Conservation (phyloP, 2,888 invertebrate species). For the Machimus atricapillus region DNA sequence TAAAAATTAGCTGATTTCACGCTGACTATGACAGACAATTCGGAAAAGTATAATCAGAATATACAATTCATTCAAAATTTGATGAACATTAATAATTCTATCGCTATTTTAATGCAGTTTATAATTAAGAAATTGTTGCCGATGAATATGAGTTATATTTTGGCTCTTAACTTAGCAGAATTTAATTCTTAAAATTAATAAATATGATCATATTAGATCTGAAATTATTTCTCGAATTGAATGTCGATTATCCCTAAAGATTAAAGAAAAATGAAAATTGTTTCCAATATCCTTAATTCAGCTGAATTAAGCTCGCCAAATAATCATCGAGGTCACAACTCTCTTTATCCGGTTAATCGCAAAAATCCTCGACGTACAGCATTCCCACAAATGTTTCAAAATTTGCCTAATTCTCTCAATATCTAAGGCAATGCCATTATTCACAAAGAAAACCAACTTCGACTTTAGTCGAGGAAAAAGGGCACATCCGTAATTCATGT, state of each 20-base stretch:
- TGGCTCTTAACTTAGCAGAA: too few species aligned
- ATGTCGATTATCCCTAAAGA: background rate
- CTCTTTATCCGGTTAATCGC: background rate
- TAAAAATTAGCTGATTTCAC: too few species aligned
- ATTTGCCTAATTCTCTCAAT: background rate
- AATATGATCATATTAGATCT: too few species aligned
- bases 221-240: background rate
- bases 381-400: background rate
- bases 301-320: background rate
- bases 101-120: too few species aligned
- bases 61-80: too few species aligned
- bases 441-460: background rate
- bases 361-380: background rate
- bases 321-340: background rate
- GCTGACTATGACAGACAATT: too few species aligned
- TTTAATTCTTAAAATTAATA: too few species aligned
- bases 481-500: background rate
- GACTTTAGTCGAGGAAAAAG: background rate
- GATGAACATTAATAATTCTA: too few species aligned
- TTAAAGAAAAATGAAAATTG: background rate
- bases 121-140: too few species aligned
- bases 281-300: background rate
- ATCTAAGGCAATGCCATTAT: background rate
- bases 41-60: too few species aligned
- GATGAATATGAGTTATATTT: too few species aligned